Conservation (phyloP, 1,140 invertebrate species). For the Hyles vespertilio region DNA sequence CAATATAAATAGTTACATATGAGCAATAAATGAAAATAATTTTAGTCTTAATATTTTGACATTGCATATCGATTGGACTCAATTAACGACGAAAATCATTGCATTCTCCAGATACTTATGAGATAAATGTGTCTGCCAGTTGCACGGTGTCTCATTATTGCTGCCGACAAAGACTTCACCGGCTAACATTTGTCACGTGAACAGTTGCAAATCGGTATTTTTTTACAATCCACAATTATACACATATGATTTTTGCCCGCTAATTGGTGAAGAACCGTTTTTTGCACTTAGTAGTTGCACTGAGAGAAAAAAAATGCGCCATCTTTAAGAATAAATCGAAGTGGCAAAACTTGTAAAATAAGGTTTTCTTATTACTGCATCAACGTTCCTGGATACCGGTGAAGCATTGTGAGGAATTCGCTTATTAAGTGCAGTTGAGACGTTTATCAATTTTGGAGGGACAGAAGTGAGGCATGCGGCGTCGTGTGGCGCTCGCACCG, state of each 20-base stretch:
- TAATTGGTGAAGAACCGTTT: slow-evolving; percentile 27
- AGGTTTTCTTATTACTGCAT: slow-evolving; percentile 17
- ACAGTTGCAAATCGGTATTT: slow-evolving; percentile 57
- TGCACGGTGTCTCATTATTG: slow-evolving; percentile 54
- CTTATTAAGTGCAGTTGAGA: slow-evolving; percentile 36
- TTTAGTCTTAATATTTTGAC: slow-evolving; percentile 31
- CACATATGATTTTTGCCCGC: slow-evolving; percentile 28
- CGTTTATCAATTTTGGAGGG: slow-evolving; percentile 27
- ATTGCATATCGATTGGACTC: slow-evolving; percentile 54
- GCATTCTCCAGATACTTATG: slow-evolving; percentile 61
- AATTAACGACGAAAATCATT: slow-evolving; percentile 64
- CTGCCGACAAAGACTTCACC: slow-evolving; percentile 56
- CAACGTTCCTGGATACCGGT: slow-evolving; percentile 15
- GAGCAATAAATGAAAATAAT: too few relatives aligned
- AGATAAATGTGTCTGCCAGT: slow-evolving; percentile 61
- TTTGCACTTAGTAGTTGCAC: slow-evolving; percentile 27
- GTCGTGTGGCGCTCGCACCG: neutral
- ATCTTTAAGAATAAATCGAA: slow-evolving; percentile 23
- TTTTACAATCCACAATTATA: slow-evolving; percentile 32
- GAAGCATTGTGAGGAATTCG: slow-evolving; percentile 31
- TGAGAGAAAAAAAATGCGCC: slow-evolving; percentile 20
- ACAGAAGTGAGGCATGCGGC: slow-evolving; percentile 4
- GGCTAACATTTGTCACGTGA: slow-evolving; percentile 53
- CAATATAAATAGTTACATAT: too few relatives aligned
- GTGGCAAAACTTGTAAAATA: slow-evolving; percentile 21